These are phyloP conservation scores for Latrodectus geometricus DNA, from an alignment of 1,140 invertebrate species.

Conservation along the genomic window DNA sequence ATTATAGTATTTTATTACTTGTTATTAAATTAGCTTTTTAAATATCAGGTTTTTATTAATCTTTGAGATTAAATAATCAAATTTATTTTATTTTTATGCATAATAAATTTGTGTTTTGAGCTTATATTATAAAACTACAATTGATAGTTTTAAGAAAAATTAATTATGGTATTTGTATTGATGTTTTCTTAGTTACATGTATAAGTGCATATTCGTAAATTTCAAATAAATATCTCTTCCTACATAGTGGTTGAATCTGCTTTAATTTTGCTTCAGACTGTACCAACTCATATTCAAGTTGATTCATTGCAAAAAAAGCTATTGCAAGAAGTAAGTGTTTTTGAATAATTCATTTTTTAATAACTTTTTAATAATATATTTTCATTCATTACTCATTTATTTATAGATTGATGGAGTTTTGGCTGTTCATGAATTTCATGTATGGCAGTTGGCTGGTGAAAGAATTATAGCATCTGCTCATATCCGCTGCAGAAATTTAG, in stretches of 20 bases:
- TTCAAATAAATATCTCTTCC: constrained; percentile 63
- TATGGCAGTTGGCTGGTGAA: constrained; percentile 74
- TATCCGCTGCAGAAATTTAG: constrained; percentile 71
- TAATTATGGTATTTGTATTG: no score
- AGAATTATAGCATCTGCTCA: constrained; percentile 75
- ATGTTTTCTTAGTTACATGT: no score
- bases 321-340: constrained; percentile 67
- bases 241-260: constrained; percentile 71
- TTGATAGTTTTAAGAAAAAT: no score
- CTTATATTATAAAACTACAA: no score
- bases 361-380: background rate
- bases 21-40: no score
- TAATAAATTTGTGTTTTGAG: no score
- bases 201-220: no score
- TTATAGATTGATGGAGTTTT: constrained; percentile 72
- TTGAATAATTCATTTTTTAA: background rate
- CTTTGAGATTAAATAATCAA: no score
- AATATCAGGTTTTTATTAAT: no score
- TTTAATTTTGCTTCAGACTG: constrained; percentile 74
- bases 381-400: background rate
- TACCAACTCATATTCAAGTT: constrained; percentile 73
- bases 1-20: no score
- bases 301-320: constrained; percentile 71
- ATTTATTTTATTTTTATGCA: background rate
- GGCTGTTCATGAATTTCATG: constrained; percentile 75